Conservation (phyloP, 2,113 vertebrate genomes). For the Hypanus sabinus region DNA sequence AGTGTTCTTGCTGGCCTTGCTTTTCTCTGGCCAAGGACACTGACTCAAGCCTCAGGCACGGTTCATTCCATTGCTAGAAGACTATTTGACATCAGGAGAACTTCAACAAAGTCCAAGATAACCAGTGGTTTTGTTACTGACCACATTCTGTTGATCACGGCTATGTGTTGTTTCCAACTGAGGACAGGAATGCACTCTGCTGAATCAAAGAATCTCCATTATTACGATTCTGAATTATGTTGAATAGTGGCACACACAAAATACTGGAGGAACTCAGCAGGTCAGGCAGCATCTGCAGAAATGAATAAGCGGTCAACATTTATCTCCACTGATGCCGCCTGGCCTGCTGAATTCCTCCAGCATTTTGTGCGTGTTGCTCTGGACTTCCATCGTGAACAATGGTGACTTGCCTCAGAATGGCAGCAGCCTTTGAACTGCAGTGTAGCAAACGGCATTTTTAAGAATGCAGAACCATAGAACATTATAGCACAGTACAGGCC, state of each 20-base stretch:
- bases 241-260: too few relatives aligned
- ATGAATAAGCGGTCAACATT: too few relatives aligned
- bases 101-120: too few relatives aligned
- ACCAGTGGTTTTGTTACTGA: background rate
- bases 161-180: background rate
- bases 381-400: too few relatives aligned
- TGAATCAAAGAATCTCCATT: background rate
- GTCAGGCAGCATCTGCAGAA: too few relatives aligned
- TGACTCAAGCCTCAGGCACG: background rate
- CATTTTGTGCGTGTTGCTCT: too few relatives aligned
- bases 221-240: background rate
- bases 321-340: too few relatives aligned
- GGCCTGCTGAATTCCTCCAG: too few relatives aligned
- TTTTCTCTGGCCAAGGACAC: background rate
- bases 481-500: too few relatives aligned
- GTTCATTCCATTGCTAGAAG: background rate
- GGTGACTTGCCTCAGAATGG: background rate
- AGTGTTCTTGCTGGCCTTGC: background rate
- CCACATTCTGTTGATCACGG: background rate
- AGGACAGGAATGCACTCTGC: background rate
- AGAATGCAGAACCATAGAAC: background rate
- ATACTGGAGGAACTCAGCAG: too few relatives aligned
- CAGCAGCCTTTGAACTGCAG: background rate
- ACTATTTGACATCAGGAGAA: background rate
- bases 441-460: background rate